These are phyloP conservation scores for Brachionus koreanus DNA, from an alignment of 1,140 invertebrate genomes.

Conservation along the genomic window DNA sequence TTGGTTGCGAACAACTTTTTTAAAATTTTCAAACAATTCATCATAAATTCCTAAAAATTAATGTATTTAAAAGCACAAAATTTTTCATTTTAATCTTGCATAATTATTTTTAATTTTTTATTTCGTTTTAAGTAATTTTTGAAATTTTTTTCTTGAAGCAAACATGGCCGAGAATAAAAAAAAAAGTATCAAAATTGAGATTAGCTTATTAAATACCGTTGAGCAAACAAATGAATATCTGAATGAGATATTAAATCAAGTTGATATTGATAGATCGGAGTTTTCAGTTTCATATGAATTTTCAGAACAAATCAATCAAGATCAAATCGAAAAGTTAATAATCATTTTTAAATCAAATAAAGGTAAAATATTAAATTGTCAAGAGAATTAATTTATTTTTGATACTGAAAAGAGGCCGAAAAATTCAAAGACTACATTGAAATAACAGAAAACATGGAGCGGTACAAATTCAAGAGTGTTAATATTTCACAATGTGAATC, in stretches of 20 bases:
- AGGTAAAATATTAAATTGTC: neutral
- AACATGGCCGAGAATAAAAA: neutral
- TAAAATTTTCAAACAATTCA: neutral
- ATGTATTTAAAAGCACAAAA: neutral
- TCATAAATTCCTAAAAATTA: neutral
- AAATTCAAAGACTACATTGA: neutral
- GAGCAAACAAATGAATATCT: neutral
- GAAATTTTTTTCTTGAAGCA: neutral
- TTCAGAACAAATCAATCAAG: neutral
- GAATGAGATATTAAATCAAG: neutral
- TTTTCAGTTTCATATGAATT: neutral
- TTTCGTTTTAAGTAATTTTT: neutral
- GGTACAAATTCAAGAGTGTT: neutral
- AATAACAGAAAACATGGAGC: neutral
- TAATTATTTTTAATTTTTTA: neutral
- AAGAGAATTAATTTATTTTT: neutral
- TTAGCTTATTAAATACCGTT: neutral
- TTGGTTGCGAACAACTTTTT: neutral
- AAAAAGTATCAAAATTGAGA: neutral
- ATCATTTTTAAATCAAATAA: neutral
- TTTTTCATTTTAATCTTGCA: neutral
- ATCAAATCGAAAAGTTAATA: neutral
- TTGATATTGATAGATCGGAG: neutral
- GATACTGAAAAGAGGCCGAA: neutral
- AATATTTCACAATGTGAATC: neutral